Evolutionary conservation across 1,140 invertebrate species (phyloP).

Genomic region (Heliconius hermathena): DNA sequence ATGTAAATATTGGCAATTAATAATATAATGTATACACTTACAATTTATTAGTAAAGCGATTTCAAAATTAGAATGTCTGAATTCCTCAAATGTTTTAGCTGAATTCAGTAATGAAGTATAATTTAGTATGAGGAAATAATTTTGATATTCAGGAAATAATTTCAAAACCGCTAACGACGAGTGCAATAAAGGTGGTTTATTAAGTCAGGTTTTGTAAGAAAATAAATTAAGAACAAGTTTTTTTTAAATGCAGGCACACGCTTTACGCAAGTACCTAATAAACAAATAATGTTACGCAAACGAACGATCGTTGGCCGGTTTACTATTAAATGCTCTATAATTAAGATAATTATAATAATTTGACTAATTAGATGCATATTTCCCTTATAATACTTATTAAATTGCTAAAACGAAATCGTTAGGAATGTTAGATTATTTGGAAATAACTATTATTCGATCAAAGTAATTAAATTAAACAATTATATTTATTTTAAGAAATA

Average conservation of each 20-base stretch:
- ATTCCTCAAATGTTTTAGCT: conserved; percentile 2
- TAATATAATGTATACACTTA: not conserved
- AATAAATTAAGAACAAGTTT: conserved; percentile 1
- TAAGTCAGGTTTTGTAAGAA: conserved; percentile 5
- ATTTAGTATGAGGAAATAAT: conserved; percentile 9
- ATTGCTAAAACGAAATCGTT: not conserved
- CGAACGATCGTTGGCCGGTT: not conserved
- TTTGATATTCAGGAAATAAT: conserved; percentile 11
- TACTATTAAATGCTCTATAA: not conserved
- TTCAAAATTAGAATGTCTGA: conserved; percentile 13
- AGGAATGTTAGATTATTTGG: not conserved
- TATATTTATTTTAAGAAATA: too few species aligned
- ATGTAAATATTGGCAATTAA: not conserved
- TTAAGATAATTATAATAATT: not conserved
- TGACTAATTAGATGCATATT: conserved; percentile 2
- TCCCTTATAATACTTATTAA: not conserved
- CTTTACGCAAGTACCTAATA: conserved; percentile 2
- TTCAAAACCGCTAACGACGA: conserved; percentile 1
- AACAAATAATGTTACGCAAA: conserved; percentile 2
- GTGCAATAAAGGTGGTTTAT: conserved; percentile 1
- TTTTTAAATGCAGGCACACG: not conserved
- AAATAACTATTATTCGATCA: not conserved
- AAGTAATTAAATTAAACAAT: not conserved
- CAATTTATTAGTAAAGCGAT: not conserved
- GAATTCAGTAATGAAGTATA: conserved; percentile 10